Conservation (phyloP, 2,888 invertebrate species). For the Drosophila emarginata region DNA sequence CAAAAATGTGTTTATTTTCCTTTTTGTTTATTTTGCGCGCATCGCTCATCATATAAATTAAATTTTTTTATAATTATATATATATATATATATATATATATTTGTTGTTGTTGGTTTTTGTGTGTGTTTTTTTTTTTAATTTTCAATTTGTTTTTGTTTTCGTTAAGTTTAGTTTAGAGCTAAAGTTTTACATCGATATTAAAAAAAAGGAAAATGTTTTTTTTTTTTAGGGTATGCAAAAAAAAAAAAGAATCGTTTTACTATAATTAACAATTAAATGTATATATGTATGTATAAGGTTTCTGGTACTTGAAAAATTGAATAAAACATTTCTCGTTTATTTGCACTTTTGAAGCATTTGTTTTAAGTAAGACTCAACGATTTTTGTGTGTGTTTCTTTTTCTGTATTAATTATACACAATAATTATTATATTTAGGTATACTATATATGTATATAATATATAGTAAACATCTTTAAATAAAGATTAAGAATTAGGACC, state of each 20-base stretch:
- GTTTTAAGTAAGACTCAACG: conserved; percentile 34
- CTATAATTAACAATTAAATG: conserved; percentile 59
- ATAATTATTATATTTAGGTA: conserved; percentile 28
- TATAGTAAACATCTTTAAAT: background rate
- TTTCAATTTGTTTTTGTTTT: conserved; percentile 28
- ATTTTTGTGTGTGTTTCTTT: conserved; percentile 19
- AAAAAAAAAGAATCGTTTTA: conserved; percentile 50
- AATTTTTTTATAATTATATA: conserved; percentile 34
- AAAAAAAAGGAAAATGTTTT: conserved; percentile 61
- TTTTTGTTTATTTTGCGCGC: conserved; percentile 30
- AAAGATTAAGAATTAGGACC: conserved; percentile 17
- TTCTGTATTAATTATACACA: conserved; percentile 41
- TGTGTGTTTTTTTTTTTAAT: conserved; percentile 33
- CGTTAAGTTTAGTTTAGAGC: conserved; percentile 59
- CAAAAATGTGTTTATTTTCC: conserved; percentile 22
- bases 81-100: conserved; percentile 34
- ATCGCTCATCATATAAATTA: conserved; percentile 46
- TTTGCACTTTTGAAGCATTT: conserved; percentile 62
- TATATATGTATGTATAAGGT: conserved; percentile 25
- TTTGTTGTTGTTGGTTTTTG: conserved; percentile 34
- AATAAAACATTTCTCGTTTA: conserved; percentile 45
- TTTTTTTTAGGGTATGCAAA: conserved; percentile 30
- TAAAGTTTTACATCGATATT: conserved; percentile 73
- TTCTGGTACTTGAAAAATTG: conserved; percentile 57
- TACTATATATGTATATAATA: background rate